Evolutionary conservation across 2,888 invertebrate genomes (phyloP), one percentile per base, ranked within the genome.

Genomic region (Andrena minutula): DNA sequence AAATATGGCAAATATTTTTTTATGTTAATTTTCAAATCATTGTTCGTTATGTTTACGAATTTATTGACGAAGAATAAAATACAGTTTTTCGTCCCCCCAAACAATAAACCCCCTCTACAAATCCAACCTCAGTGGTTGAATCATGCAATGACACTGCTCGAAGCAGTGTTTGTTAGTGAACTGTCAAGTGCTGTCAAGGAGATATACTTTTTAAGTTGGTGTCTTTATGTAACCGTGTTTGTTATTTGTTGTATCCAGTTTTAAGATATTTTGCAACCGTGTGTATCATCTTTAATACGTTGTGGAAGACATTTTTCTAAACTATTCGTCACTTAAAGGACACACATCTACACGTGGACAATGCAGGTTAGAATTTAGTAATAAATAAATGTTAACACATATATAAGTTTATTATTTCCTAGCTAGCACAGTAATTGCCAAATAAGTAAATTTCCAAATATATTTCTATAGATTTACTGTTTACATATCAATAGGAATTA

Each of bases 331-430:
- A 35, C 6, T 32, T 0, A 41, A 47, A 58, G 51, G n/a, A 58
- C 47, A 20, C 47, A 61, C 56, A 49, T 41, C 16, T 61, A 35
- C 83, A 83, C 82, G 83, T 75, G 75, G 20, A 83, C 32, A 71
- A 86, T 86, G 86, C 86, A 86, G 86, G 86, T 86, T 73, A 79
- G 86, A 82, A 72, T 56, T 72, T 30, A 65, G 26, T 32, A 61
- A 65, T 30, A 26, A 26, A 32, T 61, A 56, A n/a, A 12, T 32
- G 53, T 41, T 41, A 41, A 12, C 4, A 3, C 41, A 1, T 12
- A 12, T 41, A 12, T 41, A 30, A 26, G n/a, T 30, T 10, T 5
- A 61, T 61, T 41, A 8, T 20, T 53, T 53, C 28, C 2, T 20
- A 53, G 7, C 23, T 47, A 1, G 47, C 47, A 51, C 3, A 12